Conservation (phyloP, 2,113 vertebrate species). For the Corythaixoides concolor region DNA sequence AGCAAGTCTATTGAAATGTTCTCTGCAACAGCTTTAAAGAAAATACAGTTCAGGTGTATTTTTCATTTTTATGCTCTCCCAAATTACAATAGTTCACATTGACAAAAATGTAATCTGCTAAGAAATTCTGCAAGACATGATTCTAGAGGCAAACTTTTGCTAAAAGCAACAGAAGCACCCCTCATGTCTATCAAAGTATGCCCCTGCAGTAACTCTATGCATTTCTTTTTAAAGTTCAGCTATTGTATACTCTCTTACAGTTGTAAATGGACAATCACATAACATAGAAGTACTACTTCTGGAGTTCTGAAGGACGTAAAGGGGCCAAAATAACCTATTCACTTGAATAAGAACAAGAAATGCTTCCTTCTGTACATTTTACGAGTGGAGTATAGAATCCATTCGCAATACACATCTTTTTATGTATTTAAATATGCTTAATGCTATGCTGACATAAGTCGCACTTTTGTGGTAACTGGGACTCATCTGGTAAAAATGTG, state of each 20-base stretch:
- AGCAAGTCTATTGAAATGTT: not conserved
- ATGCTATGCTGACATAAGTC: not conserved
- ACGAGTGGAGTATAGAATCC: not conserved
- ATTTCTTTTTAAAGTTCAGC: not conserved
- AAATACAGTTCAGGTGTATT: not conserved
- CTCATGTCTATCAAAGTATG: not conserved
- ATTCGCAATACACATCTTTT: not conserved
- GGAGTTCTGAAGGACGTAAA: not conserved
- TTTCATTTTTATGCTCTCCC: not conserved
- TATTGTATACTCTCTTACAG: not conserved
- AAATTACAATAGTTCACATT: not conserved
- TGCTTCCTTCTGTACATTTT: not conserved
- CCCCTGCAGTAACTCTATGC: not conserved
- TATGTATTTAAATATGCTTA: not conserved
- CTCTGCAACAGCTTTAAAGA: not conserved
- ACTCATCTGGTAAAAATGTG: not conserved
- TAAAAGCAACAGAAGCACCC: not conserved
- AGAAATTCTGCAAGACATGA: not conserved
- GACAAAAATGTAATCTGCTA: not conserved
- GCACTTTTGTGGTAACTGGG: not conserved
- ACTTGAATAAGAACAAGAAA: not conserved
- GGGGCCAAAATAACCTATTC: not conserved
- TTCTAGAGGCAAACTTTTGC: not conserved
- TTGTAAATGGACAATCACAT: not conserved
- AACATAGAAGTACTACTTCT: not conserved